phyloP scores from a whole-genome alignment of 2,113 vertebrate genomes.

The Ramphastos sulfuratus region DNA sequence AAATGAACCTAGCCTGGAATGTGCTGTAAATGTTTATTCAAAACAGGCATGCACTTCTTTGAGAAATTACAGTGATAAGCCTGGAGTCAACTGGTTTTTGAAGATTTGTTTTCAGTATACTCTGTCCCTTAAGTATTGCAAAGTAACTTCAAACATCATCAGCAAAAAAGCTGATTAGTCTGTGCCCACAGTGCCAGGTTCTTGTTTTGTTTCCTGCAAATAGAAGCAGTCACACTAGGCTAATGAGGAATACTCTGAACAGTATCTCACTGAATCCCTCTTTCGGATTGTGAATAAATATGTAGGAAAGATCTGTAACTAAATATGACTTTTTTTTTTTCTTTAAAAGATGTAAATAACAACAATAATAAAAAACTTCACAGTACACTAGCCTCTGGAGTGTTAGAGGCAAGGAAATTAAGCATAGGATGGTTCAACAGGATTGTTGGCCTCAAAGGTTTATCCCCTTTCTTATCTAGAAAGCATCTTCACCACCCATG shows the following conservation, averaged over 20 bases:
- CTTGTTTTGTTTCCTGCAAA: slow-evolving; percentile 23
- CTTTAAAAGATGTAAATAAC: background rate
- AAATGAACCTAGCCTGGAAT: slow-evolving; percentile 16
- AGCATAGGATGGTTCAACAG: background rate
- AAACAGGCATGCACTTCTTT: slow-evolving; percentile 32
- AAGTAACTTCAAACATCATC: slow-evolving; percentile 21
- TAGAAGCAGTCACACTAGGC: background rate
- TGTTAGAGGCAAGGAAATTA: background rate
- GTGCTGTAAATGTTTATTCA: slow-evolving; percentile 23
- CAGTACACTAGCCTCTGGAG: background rate
- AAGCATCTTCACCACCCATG: background rate
- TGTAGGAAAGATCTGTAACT: background rate
- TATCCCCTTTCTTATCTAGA: background rate
- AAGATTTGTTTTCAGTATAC: slow-evolving; percentile 36
- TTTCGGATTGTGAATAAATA: background rate
- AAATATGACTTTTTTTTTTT: background rate
- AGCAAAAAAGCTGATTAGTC: background rate
- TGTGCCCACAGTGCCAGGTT: background rate
- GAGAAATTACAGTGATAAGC: slow-evolving; percentile 45
- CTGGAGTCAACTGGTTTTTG: slow-evolving; percentile 21
- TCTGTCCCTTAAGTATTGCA: background rate
- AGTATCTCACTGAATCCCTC: background rate
- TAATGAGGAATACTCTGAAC: background rate
- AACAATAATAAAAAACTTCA: background rate
- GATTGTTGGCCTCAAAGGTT: background rate